phyloP scores from a whole-genome alignment of 2,888 invertebrate species.

The Chymomyza amoena region DNA sequence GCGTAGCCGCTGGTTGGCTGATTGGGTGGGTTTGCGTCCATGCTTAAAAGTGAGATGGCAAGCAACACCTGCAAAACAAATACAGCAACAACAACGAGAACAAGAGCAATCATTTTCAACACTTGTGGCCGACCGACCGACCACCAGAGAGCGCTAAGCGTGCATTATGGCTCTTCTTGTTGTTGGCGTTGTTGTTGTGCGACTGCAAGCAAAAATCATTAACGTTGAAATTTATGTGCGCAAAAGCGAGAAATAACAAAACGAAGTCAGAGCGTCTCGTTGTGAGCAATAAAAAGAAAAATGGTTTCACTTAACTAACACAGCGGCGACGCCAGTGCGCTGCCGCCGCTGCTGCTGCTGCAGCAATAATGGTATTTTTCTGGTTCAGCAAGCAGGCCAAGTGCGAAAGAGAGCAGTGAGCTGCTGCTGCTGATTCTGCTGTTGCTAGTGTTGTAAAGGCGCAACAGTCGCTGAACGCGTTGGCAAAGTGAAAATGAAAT shows the following conservation, averaged over 20 bases:
- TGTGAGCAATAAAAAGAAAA: conserved; percentile 67
- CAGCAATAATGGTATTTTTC: conserved; percentile 69
- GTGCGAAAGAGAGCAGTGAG: conserved; percentile 22
- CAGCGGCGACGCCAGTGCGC: conserved; percentile 56
- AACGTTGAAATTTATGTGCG: conserved; percentile 66
- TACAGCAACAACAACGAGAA: conserved; percentile 16
- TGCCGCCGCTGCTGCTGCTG: background rate
- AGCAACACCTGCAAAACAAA: conserved; percentile 34
- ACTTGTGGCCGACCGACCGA: conserved; percentile 44
- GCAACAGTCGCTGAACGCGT: conserved; percentile 49
- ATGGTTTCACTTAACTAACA: conserved; percentile 76
- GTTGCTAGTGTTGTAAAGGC: conserved; percentile 26
- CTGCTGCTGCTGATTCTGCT: conserved; percentile 15
- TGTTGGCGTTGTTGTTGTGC: conserved; percentile 45
- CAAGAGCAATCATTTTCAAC: conserved; percentile 52
- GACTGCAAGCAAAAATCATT: conserved; percentile 72
- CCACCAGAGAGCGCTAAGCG: conserved; percentile 19
- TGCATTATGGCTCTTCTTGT: conserved; percentile 3
- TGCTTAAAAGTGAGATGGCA: conserved; percentile 66
- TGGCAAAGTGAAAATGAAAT: conserved; percentile 63
- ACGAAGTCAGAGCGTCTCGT: conserved; percentile 30
- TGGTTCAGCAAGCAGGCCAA: conserved; percentile 46
- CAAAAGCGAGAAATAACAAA: conserved; percentile 71
- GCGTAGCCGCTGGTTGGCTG: conserved; percentile 33
- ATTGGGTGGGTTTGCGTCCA: conserved; percentile 50